Base-by-base conservation (phyloP, 2,797 vertebrate genomes). In the Oreonectes daqikongensis region DNA sequence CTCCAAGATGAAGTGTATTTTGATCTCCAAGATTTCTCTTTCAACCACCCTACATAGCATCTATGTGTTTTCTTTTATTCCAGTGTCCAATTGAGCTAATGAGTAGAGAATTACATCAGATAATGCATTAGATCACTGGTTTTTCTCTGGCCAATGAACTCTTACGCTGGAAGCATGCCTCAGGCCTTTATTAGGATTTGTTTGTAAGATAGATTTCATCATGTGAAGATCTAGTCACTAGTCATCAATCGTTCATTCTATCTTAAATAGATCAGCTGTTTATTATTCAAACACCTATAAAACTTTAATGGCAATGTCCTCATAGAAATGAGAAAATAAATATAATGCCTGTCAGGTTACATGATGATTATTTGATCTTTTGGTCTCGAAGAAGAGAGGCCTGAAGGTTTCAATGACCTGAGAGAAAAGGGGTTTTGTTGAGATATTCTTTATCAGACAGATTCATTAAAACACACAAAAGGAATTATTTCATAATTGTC, bases 121-220 rank as follows among this genome's bases (percentile, higher is more conserved):
- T 22, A 72, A 68, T 59, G 26, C 26, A 67, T 75, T 40, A 77
- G 48, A 64, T 69, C 69, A 82, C 55, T 48, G 48, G 26, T 40
- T 48, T 68, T 42, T 26, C 20, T 28, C n/a, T 26, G 24, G 14
- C 53, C 44, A 79, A 65, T 46, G 44, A 69, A 69, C 22, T 40
- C 55, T 40, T 64, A 9, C 55, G 50, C 38, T 42, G 22, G 35
- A 35, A n/a, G n/a, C n/a, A n/a, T n/a, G n/a, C n/a, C n/a, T n/a
- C 10, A 20, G 44, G n/a, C 71, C 72, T 78, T 82, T 71, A 82
- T 74, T 79, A 55, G 68, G 67, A 68, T 61, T 30, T 76, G 53
- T 46, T 42, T 61, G 61, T 26, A 38, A 46, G 18, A 9, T 26
- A 64, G 46, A 42, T 61, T 71, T 71, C 46, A 78, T 60, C 61